A percentile compares a stretch with the other conserved stretches of the same genome.
Conservation (phyloP, 2,113 vertebrate species). For the Loxodonta africana region DNA sequence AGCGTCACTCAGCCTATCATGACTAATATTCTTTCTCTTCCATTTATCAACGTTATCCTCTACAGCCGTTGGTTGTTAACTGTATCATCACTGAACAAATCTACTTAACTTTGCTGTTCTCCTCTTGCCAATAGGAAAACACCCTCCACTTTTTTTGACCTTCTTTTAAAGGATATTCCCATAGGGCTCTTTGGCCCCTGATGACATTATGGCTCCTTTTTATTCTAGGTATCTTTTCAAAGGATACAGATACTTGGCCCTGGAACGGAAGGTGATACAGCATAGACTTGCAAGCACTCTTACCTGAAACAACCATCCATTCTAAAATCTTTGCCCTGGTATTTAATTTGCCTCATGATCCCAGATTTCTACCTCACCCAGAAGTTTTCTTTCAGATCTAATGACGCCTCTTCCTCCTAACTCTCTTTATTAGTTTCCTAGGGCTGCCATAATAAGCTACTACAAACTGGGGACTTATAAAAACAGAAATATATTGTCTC, state of each 20-base stretch:
- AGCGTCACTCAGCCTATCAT: too few species aligned
- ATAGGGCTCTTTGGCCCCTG: not conserved
- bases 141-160: not conserved
- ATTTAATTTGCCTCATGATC: not conserved
- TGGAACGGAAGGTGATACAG: not conserved
- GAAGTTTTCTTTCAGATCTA: not conserved
- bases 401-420: not conserved
- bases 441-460: too few species aligned
- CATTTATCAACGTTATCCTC: not conserved
- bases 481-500: too few species aligned
- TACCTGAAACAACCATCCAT: not conserved
- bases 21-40: not conserved
- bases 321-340: not conserved
- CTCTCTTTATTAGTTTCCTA: too few species aligned
- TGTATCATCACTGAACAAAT: not conserved
- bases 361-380: not conserved
- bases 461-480: too few species aligned
- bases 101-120: not conserved
- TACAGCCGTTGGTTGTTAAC: not conserved
- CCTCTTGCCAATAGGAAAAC: not conserved
- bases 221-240: not conserved
- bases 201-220: not conserved
- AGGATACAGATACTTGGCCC: not conserved
- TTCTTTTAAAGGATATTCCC: not conserved
- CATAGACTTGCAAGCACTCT: not conserved